phyloP scores from a whole-genome alignment of 2,797 vertebrate species.

The Caiman crocodilus region DNA sequence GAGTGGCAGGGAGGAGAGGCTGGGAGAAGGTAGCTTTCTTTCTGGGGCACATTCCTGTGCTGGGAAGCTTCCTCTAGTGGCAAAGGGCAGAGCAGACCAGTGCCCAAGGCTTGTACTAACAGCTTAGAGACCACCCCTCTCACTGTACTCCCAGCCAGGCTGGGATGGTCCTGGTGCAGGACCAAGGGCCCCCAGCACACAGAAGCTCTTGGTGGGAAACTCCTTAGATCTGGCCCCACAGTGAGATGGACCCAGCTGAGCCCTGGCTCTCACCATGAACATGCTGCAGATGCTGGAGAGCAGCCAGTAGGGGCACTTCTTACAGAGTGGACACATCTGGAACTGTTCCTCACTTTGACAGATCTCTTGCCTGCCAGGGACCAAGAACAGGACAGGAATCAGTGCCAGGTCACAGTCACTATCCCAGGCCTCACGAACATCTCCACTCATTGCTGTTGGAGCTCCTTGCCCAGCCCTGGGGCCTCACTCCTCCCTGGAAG shows the following conservation, averaged over 20 bases:
- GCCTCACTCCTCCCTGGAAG: neutral
- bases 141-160: neutral
- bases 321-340: constrained; percentile 86
- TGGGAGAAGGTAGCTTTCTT: neutral
- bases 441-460: no score
- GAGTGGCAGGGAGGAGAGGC: neutral
- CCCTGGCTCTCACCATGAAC: constrained; percentile 80
- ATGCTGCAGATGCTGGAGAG: constrained; percentile 83
- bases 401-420: neutral
- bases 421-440: no score
- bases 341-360: constrained; percentile 74
- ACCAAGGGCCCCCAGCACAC: neutral
- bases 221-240: rapidly evolving
- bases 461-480: neutral
- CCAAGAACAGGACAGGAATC: neutral
- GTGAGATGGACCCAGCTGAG: neutral
- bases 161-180: neutral
- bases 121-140: neutral
- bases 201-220: rapidly evolving
- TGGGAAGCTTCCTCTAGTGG: neutral
- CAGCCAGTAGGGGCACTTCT: constrained; percentile 85
- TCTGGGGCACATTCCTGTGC: neutral
- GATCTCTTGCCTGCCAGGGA: constrained; percentile 77
- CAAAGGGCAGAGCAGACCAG: neutral
- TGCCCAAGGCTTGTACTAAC: neutral